phyloP scores from a whole-genome alignment of 2,888 invertebrate genomes.

The Pomacea canaliculata region DNA sequence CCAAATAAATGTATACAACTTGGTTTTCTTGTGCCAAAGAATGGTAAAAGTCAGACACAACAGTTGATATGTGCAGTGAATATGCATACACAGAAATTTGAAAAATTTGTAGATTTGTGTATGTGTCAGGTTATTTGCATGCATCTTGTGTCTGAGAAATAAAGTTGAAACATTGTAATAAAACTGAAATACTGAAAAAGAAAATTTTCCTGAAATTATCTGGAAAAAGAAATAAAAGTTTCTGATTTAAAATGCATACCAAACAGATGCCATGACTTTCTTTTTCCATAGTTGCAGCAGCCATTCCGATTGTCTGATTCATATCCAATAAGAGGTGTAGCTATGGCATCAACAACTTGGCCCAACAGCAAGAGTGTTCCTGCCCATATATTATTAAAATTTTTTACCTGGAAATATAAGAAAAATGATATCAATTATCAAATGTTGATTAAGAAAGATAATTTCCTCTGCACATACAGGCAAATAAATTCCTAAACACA shows the following conservation, averaged over 20 bases:
- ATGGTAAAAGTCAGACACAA: too few relatives aligned
- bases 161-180: not conserved
- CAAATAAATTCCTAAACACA: not conserved
- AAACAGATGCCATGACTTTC: constrained; percentile 91
- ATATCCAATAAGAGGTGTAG: constrained; percentile 89
- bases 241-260: constrained; percentile 74
- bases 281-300: constrained; percentile 78
- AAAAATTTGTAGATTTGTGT: too few relatives aligned
- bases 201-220: too few relatives aligned
- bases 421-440: not conserved
- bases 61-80: too few relatives aligned
- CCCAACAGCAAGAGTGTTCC: constrained; percentile 78
- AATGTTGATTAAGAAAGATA: not conserved
- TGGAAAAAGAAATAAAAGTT: not conserved
- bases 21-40: too few relatives aligned
- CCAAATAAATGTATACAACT: too few relatives aligned
- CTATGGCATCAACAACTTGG: constrained; percentile 84
- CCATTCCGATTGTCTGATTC: constrained; percentile 80
- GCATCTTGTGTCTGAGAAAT: too few relatives aligned
- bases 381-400: constrained; percentile 62
- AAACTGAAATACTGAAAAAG: not conserved
- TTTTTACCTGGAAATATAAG: constrained; percentile 69
- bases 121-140: too few relatives aligned
- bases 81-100: too few relatives aligned
- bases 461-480: too few relatives aligned